Conservation (phyloP, 2,888 invertebrate genomes). For the Pycnomerus fuliginosus region DNA sequence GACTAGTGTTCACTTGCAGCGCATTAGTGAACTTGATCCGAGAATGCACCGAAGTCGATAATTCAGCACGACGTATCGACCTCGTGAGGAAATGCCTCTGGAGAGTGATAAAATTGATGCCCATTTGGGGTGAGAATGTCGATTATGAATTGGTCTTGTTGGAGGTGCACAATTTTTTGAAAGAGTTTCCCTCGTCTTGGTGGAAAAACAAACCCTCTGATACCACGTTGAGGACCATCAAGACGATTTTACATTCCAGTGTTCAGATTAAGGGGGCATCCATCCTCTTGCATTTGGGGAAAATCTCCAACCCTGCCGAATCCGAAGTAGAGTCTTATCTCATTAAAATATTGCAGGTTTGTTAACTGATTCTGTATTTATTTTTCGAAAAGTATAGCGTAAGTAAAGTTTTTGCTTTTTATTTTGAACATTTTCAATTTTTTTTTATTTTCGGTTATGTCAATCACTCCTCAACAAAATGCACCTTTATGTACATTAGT, state of each 20-base stretch:
- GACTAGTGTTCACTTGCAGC: too few relatives aligned
- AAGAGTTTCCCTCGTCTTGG: slow-evolving; percentile 80
- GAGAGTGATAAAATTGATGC: slow-evolving; percentile 88
- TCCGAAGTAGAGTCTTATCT: slow-evolving; percentile 87
- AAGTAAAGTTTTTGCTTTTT: too few relatives aligned
- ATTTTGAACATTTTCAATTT: too few relatives aligned
- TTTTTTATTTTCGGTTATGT: too few relatives aligned
- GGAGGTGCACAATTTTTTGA: slow-evolving; percentile 87
- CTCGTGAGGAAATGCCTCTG: slow-evolving; percentile 91
- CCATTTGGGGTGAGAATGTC: slow-evolving; percentile 74
- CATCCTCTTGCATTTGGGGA: slow-evolving; percentile 75
- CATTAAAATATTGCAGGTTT: slow-evolving; percentile 75
- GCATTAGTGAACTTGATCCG: slow-evolving; percentile 86
- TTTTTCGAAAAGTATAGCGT: too few relatives aligned
- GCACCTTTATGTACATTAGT: too few relatives aligned
- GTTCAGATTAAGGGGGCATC: slow-evolving; percentile 84
- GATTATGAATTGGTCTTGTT: slow-evolving; percentile 77
- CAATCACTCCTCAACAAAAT: too few relatives aligned
- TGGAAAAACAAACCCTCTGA: slow-evolving; percentile 84
- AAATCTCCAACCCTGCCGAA: slow-evolving; percentile 74
- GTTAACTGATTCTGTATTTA: too few relatives aligned
- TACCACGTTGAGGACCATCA: slow-evolving; percentile 88
- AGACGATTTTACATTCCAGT: slow-evolving; percentile 90
- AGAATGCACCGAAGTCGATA: slow-evolving; percentile 72
- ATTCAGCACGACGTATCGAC: slow-evolving; percentile 74